Percentiles rank a stretch among this genome's conserved stretches.
These are phyloP conservation scores for Glandiceps talaboti DNA, from an alignment of 53 echinoderm and acorn worm genomes.

Conservation along the genomic window DNA sequence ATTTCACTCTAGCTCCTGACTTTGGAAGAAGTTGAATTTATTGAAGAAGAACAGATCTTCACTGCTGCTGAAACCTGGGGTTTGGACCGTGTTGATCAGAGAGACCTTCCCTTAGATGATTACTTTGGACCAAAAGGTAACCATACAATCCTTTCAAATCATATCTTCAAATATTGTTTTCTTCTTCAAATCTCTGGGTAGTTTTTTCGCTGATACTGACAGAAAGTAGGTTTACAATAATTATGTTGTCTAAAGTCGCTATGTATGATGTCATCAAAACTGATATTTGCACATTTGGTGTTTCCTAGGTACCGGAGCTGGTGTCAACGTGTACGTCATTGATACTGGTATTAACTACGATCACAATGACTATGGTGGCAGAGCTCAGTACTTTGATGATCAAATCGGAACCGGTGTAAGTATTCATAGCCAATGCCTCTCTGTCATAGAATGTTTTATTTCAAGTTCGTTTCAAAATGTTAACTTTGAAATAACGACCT, in stretches of 20 bases:
- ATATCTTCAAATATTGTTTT: no score
- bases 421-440: no score
- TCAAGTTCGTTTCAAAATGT: no score
- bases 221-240: no score
- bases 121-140: neutral
- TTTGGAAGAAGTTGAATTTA: neutral
- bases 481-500: no score
- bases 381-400: constrained; percentile 40
- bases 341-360: constrained; percentile 70
- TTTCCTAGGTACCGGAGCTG: constrained; percentile 37
- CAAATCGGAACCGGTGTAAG: constrained; percentile 37
- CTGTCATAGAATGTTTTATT: no score
- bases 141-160: no score
- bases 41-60: neutral
- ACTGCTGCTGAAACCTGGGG: neutral
- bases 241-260: no score
- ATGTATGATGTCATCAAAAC: no score
- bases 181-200: no score
- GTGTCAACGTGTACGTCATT: constrained; percentile 70
- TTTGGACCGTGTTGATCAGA: neutral
- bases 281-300: neutral
- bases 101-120: neutral
- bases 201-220: no score
- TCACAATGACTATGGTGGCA: constrained; percentile 49
- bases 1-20: neutral